These are phyloP conservation scores for Percopsis omiscomaycus DNA, from an alignment of 2,797 vertebrate genomes.

Conservation along the genomic window DNA sequence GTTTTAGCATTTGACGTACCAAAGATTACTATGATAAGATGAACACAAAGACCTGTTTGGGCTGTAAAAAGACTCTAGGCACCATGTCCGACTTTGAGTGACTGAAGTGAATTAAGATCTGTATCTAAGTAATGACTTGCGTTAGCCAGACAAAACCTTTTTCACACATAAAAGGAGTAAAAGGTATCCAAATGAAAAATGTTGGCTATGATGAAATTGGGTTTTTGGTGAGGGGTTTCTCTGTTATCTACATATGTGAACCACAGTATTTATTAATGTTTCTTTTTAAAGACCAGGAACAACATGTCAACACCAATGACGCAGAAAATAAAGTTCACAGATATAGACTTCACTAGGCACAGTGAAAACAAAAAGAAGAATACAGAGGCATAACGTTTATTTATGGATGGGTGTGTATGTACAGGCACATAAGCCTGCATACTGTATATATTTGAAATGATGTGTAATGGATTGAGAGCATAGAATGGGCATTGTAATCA, in stretches of 20 bases:
- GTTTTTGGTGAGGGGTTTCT: constrained; percentile 3
- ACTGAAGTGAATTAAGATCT: constrained; percentile 61
- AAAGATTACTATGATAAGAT: constrained; percentile 44
- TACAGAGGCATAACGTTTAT: constrained; percentile 22
- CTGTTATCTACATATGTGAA: constrained; percentile 11
- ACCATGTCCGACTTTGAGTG: constrained; percentile 48
- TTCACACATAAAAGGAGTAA: constrained; percentile 18
- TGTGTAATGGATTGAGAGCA: no score
- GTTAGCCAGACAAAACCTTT: constrained; percentile 39
- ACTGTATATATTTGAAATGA: background rate
- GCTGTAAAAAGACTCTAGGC: constrained; percentile 19
- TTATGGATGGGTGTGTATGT: constrained; percentile 1
- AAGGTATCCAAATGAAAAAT: constrained; percentile 37
- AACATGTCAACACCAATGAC: constrained; percentile 12
- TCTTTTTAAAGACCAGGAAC: constrained; percentile 29
- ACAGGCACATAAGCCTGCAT: background rate
- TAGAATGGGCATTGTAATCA: no score
- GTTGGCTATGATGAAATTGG: constrained; percentile 23
- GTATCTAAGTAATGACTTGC: constrained; percentile 59
- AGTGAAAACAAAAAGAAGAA: background rate
- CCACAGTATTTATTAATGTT: constrained; percentile 7
- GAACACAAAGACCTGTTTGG: constrained; percentile 50
- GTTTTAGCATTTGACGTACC: constrained; percentile 34
- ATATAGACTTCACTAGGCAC: constrained; percentile 1
- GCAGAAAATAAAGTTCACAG: constrained; percentile 27